Evolutionary conservation across 92 coral and sea anemone species (phyloP), one percentile per base, ranked within the genome.

Genomic region (Zoanthus sansibaricus): DNA sequence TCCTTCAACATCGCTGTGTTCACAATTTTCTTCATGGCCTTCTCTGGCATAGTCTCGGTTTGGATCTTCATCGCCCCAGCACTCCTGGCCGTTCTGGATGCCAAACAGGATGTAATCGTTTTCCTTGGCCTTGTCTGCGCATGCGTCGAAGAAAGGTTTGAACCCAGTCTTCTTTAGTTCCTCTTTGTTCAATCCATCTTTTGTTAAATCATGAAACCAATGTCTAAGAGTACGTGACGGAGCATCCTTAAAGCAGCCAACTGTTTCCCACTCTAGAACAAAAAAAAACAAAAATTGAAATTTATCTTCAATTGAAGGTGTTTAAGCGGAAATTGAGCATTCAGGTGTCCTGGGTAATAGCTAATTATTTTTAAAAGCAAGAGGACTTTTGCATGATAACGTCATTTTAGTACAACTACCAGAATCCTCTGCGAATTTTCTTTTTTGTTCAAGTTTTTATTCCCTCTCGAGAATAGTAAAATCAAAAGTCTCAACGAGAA

Each of bases 181-280:
- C 31, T 3, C 69, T 20, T 16, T 62, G 55, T 49, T 20, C 69
- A 17, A 62, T 1, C 69, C 69, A 4, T n/a, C 69, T 17, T 3
- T 17, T 20, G 10, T 17, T 49, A 49, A 49, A 20, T 62, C 69
- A 62, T 62, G 69, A 10, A 62, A 62, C 17, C 4, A 62, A 20
- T 17, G 69, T 1, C 69, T 20, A 62, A 62, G 69, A 18, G 69
- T 62, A 1, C 69, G 20, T 1, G 0, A 0, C 2, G 0, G 0
- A 21, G 31, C 5, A 21, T 62, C 69, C 21, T 62, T n/a, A n/a
- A 62, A 62, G n/a, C 69, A 62, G n/a, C 69, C 69, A 17, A 62
- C 69, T 62, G 69, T 62, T 62, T 62, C 69, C 69, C 69, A 62
- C 32, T 62, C 69, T 62, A n/a, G 6, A 62, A 62, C 21, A 17